Base-by-base conservation (phyloP, 2,797 vertebrate genomes). In the Arctocebus calabarensis region DNA sequence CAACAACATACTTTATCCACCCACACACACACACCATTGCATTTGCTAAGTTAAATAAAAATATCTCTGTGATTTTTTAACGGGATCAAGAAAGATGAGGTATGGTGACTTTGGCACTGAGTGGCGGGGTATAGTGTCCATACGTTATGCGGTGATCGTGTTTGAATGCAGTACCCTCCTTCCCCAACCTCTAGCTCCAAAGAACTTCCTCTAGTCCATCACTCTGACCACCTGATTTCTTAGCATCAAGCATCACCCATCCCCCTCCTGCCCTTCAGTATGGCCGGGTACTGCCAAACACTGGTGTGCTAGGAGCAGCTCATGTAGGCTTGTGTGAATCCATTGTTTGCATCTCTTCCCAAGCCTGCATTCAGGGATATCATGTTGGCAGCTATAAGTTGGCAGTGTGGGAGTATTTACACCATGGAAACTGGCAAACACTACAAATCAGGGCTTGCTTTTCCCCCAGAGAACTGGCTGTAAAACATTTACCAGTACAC, bases 371-470 rank as follows among this genome's bases (percentile, higher is more conserved):
- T 85, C 64, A 40, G 13, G 71, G 40, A 14, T 52, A 79, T 78
- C 57, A 40, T 22, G 20, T 48, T 74, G 90, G 75, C 61, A 94
- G 90, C 68, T 86, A 86, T 75, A 79, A 73, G 68, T 74, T 48
- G 48, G 77, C 83, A 84, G 0, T 19, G n/a, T 70, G 83, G 85
- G 83, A 87, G 57, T 88, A 91, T 96, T 95, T 94, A 95, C 82
- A 96, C 78, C 90, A 77, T 45, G 88, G 78, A 88, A 73, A 92
- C 81, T 84, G 88, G 92, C 74, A 94, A 92, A 85, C 75, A 84
- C 9, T 14, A 64, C 34, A 66, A 92, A 71, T 52, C 29, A 52
- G 79, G 77, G 40, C 74, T 96, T 87, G 81, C 73, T 82, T 85
- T 62, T 40, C 11, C 89, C 91, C 64, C 29, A 40, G 78, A 91